These are phyloP conservation scores for Aleiodes testaceus DNA, from an alignment of 2,888 invertebrate species.

Conservation along the genomic window DNA sequence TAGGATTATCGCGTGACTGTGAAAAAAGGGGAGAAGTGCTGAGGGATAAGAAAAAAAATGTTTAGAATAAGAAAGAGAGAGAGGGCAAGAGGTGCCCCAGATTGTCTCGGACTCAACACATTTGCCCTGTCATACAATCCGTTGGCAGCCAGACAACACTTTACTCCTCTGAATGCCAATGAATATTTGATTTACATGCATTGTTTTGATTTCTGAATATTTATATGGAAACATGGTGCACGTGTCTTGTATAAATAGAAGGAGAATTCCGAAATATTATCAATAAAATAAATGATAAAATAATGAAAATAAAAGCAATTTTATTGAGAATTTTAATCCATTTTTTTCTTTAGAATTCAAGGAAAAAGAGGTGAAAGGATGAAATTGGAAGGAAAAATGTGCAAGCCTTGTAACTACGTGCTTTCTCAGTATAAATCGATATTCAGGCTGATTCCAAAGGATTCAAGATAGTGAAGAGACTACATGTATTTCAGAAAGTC, in stretches of 20 bases:
- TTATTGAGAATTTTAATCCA: no score
- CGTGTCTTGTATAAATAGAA: no score
- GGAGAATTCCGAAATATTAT: no score
- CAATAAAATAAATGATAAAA: no score
- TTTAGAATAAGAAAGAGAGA: background rate
- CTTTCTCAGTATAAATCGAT: background rate
- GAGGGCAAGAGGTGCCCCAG: conserved; percentile 10
- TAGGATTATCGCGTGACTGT: conserved; percentile 4
- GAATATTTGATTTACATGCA: conserved; percentile 22
- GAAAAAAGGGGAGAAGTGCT: background rate
- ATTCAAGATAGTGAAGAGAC: conserved; percentile 1
- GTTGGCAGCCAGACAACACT: conserved; percentile 27
- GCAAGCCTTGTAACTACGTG: background rate
- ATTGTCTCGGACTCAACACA: conserved; percentile 17
- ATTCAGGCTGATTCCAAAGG: conserved; percentile 5
- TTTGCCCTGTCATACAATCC: conserved; percentile 19
- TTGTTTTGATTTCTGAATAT: conserved; percentile 20
- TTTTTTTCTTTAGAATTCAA: no score
- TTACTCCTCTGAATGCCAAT: conserved; percentile 7
- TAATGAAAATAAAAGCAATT: no score
- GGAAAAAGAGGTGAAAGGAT: background rate
- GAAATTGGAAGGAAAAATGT: background rate
- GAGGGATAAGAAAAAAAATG: background rate
- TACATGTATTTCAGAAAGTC: no score
- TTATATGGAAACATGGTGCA: background rate